Evolutionary conservation across 2,113 vertebrate species (phyloP).

Genomic region (Corynorhinus townsendii): DNA sequence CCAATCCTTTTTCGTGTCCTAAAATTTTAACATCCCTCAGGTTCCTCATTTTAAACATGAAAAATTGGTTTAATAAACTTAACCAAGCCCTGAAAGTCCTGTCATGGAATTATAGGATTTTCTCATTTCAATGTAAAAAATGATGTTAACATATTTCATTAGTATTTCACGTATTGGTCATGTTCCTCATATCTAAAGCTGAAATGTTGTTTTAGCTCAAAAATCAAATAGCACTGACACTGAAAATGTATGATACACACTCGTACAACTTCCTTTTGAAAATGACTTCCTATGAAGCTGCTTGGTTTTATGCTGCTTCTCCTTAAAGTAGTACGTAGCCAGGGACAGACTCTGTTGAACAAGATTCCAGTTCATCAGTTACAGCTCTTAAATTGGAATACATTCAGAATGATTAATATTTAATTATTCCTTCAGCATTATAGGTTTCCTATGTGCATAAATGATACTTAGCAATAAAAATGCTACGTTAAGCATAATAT

Average conservation of each 20-base stretch:
- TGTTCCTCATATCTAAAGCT: background rate
- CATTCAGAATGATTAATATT: background rate
- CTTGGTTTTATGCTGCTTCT: background rate
- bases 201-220: slow-evolving; percentile 21
- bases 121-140: slow-evolving; percentile 19
- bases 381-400: background rate
- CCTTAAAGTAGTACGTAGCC: background rate
- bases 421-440: slow-evolving; percentile 24
- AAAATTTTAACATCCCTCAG: background rate
- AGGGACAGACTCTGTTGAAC: background rate
- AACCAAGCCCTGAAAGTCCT: background rate
- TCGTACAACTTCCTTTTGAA: background rate
- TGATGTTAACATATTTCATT: background rate
- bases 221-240: background rate
- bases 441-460: background rate
- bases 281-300: background rate
- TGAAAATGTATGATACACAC: background rate
- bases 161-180: background rate
- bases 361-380: background rate
- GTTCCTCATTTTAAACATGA: background rate
- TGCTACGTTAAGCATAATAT: background rate
- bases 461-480: background rate
- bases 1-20: background rate
- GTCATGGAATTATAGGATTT: background rate
- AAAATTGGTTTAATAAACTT: background rate